Evolutionary conservation across 2,797 vertebrate species (phyloP).

Genomic region (Coluber constrictor): DNA sequence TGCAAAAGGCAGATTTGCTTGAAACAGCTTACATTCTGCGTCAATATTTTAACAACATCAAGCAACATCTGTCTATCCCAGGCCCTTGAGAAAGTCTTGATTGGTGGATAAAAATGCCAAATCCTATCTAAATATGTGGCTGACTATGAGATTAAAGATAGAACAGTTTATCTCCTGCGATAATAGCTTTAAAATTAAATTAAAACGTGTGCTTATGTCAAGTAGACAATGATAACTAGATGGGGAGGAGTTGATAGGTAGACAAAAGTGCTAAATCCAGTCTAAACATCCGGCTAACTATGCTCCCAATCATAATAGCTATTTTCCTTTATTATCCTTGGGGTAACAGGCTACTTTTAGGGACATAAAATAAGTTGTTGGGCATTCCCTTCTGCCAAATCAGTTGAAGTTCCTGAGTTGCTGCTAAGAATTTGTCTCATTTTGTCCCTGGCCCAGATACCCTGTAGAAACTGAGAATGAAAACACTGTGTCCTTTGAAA

Average conservation of each 20-base stretch:
- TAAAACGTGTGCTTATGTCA: neutral
- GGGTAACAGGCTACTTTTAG: neutral
- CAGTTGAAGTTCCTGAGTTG: neutral
- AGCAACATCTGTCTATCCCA: no score
- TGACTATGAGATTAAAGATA: neutral
- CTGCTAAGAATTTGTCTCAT: neutral
- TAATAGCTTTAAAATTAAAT: neutral
- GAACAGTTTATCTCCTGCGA: neutral
- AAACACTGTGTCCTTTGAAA: slow-evolving; percentile 24
- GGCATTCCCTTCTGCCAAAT: neutral
- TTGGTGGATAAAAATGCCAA: no score
- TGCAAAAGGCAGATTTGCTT: no score
- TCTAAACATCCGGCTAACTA: neutral
- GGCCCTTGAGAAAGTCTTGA: no score
- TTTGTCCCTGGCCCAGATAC: neutral
- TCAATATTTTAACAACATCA: no score
- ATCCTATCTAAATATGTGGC: no score
- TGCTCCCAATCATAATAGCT: neutral
- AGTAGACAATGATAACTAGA: neutral
- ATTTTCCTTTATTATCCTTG: neutral
- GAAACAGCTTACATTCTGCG: no score
- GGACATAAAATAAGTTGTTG: neutral
- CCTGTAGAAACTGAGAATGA: slow-evolving; percentile 1
- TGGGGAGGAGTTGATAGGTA: neutral
- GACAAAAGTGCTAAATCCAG: neutral